Evolutionary conservation across 2,888 invertebrate species (phyloP).

Genomic region (Euzophera pinguis): DNA sequence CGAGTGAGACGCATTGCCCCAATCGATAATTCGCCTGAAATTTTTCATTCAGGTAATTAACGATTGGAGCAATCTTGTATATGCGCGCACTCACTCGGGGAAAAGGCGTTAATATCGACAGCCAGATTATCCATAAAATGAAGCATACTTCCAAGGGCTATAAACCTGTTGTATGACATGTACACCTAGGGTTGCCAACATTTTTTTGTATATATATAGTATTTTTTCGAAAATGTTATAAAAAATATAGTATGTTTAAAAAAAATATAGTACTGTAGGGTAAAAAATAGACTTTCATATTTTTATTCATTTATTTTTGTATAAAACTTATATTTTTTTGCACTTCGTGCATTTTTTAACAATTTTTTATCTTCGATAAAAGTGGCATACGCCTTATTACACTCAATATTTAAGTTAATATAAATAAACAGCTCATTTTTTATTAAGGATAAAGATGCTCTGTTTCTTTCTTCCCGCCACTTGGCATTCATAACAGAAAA

Average conservation of each 20-base stretch:
- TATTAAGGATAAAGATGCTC: conserved; percentile 8
- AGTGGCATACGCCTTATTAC: conserved; percentile 10
- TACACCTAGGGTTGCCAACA: neutral
- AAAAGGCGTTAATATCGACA: no score
- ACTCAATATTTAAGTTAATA: conserved; percentile 16
- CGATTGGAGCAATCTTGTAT: no score
- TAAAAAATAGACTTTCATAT: neutral
- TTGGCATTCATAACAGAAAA: conserved; percentile 19
- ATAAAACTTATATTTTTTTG: conserved; percentile 14
- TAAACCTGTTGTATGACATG: no score
- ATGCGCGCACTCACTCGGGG: no score
- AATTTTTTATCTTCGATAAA: conserved; percentile 13
- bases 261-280: neutral
- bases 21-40: no score
- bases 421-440: conserved; percentile 14
- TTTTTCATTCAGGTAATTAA: no score
- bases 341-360: conserved; percentile 13
- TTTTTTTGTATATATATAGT: neutral
- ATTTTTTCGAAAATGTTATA: neutral
- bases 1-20: no score
- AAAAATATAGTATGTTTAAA: neutral
- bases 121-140: no score
- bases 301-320: neutral
- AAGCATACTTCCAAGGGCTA: no score
- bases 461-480: conserved; percentile 21